Evolutionary conservation across 2,113 vertebrate species (phyloP), one percentile per base, ranked within the genome.

Genomic region (Ellobius talpinus): DNA sequence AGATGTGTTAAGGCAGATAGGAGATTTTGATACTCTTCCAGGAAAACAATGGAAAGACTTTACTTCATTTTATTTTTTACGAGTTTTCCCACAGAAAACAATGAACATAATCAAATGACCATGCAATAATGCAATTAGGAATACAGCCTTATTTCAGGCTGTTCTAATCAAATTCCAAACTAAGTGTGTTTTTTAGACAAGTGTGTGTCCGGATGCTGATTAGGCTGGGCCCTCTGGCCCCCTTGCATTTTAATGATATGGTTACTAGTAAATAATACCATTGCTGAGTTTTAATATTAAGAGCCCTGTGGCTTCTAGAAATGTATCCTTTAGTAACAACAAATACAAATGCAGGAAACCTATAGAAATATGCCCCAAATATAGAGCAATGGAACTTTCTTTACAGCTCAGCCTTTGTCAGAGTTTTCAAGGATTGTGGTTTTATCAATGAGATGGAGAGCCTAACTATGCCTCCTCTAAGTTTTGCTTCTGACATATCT

Each of bases 1-100:
- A 97, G 74, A 96, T 97, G 81, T 96, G 88, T 73, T 94, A 92
- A 95, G 88, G 61, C 90, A 97, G 87, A 97, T 94, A 97, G 63
- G 33, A 97, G 95, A 96, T 94, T 95, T 79, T 96, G 89, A 61
- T 92, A 93, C 3, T 92, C 31, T 76, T 97, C 94, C 88, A 95
- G 76, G 72, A 95, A 96, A 96, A 95, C 23, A 96, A 94, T 19
- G 7, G 55, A 90, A 47, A 66, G 9, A 33, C 13, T 73, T 96
- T 96, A 66, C n/a, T 52, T 72, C 52, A 33, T 50, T 23, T 42
- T 42, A 39, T 65, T 86, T 47, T 55, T 87, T 76, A 92, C 39
- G 91, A 61, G 21, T 47, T 78, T 89, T 86, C 52, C 85, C 52
- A 92, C 39, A 79, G 94, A 95, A 96, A 89, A 93, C 63, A 91